phyloP scores from a whole-genome alignment of 1,140 invertebrate genomes.

The Teleogryllus occipitalis region DNA sequence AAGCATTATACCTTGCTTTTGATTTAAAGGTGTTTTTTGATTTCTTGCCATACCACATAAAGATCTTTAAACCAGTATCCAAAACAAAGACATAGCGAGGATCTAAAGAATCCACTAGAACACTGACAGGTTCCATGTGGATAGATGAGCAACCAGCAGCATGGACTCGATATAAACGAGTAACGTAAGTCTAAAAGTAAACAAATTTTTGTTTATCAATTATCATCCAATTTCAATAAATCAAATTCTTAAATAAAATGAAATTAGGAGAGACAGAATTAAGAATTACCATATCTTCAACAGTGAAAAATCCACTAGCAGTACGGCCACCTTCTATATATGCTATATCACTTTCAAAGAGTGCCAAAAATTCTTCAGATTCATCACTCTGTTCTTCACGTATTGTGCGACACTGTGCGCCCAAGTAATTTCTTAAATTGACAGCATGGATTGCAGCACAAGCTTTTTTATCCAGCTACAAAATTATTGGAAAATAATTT shows the following conservation, averaged over 20 bases:
- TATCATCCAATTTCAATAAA: neutral
- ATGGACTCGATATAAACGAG: conserved; percentile 82
- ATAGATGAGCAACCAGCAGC: conserved; percentile 73
- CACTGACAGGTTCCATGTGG: conserved; percentile 82
- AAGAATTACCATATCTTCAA: conserved; percentile 74
- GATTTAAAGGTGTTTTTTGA: conserved; percentile 93
- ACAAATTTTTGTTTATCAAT: conserved; percentile 21
- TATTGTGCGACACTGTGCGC: conserved; percentile 92
- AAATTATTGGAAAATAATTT: conserved; percentile 18
- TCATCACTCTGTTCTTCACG: conserved; percentile 96
- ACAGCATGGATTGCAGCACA: conserved; percentile 99
- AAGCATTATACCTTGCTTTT: conserved; percentile 52
- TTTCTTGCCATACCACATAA: conserved; percentile 86
- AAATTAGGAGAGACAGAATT: neutral
- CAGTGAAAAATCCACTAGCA: conserved; percentile 93
- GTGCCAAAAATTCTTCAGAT: conserved; percentile 85
- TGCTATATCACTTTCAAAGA: conserved; percentile 88
- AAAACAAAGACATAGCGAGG: conserved; percentile 86
- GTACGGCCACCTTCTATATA: conserved; percentile 97
- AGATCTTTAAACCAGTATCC: conserved; percentile 80
- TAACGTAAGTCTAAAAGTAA: conserved; percentile 61
- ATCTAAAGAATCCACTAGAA: conserved; percentile 67
- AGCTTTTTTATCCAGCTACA: conserved; percentile 89
- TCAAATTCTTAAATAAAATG: neutral
- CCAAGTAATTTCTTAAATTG: conserved; percentile 91